Evolutionary conservation across 2,888 invertebrate genomes (phyloP).

Genomic region (Congeria kusceri): DNA sequence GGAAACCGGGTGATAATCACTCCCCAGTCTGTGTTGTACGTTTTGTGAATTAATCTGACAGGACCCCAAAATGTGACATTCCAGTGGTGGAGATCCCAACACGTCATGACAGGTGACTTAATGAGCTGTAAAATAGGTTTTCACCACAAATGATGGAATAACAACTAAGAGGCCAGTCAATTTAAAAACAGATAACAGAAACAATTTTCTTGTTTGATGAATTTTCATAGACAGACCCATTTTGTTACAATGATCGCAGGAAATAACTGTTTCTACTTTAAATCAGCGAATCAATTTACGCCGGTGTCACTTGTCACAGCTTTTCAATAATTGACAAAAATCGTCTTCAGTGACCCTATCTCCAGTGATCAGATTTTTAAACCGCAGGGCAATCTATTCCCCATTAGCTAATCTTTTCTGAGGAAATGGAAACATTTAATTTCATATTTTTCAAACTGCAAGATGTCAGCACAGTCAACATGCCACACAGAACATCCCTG

Average conservation of each 20-base stretch:
- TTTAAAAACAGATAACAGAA: too few species aligned
- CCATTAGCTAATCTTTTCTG: conserved; percentile 2
- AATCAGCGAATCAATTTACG: conserved; percentile 31
- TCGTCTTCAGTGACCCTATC: conserved; percentile 6
- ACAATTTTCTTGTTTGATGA: too few species aligned
- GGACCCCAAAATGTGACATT: too few species aligned
- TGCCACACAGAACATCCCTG: too few species aligned
- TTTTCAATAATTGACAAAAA: too few species aligned
- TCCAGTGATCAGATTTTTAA: conserved; percentile 12
- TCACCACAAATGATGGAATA: not conserved
- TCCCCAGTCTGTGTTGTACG: too few species aligned
- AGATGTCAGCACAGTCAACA: not conserved
- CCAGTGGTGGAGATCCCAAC: not conserved
- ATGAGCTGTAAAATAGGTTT: not conserved
- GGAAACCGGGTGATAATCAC: too few species aligned
- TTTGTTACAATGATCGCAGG: not conserved
- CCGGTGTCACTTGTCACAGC: too few species aligned
- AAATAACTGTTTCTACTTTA: conserved; percentile 34
- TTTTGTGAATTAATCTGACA: too few species aligned
- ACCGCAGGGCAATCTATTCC: conserved; percentile 2
- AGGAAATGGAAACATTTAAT: conserved; percentile 14
- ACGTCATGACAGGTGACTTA: conserved; percentile 7
- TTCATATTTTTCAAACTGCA: conserved; percentile 1
- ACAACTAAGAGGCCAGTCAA: too few species aligned
- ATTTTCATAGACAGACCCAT: too few species aligned